Base-by-base conservation (phyloP, 2,113 vertebrate genomes). In the Patagioenas fasciata region DNA sequence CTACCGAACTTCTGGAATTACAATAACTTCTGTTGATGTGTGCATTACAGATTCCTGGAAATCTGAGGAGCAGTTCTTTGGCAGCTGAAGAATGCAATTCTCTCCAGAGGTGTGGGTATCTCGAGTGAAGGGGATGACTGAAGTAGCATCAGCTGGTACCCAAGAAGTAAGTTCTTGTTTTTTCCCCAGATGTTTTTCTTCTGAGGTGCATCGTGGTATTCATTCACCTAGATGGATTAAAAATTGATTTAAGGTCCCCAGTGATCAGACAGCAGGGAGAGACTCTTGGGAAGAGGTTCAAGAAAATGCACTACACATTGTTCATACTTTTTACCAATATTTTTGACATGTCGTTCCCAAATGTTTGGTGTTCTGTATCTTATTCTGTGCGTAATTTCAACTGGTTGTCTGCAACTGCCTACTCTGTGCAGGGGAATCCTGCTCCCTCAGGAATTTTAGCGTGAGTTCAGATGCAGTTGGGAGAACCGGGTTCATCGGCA, bases 11-110 rank as follows among this genome's bases (percentile, higher is more conserved):
- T 88, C 51, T 78, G 88, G 65, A 87, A 91, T 93, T 44, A 69
- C 64, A 94, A 5, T 91, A 93, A 93, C 65, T 92, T 84, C 69
- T 97, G 57, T 92, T 93, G 66, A 66, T 77, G 54, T 87, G 40
- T 72, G 47, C 73, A 57, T 72, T 93, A 54, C 58, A 93, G 91
- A 91, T 96, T 91, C 78, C 54, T 85, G 74, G 91, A 89, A 91
- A 89, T 72, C 44, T 61, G 78, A 94, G 93, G 83, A 92, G 62
- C 58, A 34, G 61, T 36, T 36, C 65, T 92, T 74, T 8, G 5
- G 36, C 0, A 0, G 36, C 72, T 0, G 1, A 77, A 86, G 83
- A 93, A 79, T 62, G 50, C 38, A 31, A 0, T 61, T 93, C 58
- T 93, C 31, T 36, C 28, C 0, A 0, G 61, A 62, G 51, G 15